Base-by-base conservation (phyloP, 1,140 invertebrate genomes). In the Atopsyche davidsoni region DNA sequence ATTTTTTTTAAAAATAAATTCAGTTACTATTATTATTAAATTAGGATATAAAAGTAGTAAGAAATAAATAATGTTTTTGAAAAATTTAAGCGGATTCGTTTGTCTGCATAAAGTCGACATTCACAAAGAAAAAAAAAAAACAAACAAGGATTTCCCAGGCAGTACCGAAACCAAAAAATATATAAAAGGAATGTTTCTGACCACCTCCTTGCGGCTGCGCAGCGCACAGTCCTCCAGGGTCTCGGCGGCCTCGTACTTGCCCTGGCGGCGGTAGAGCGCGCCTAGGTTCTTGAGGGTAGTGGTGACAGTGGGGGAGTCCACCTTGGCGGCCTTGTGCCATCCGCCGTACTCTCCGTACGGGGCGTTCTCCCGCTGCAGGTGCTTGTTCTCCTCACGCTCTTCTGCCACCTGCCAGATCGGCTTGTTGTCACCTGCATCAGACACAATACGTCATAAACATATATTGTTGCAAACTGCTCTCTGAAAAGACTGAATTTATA, bases 381-480 rank as follows among this genome's bases (percentile, higher is more conserved):
- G 87, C 70, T 95, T 95, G 66, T 92, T 92, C 63, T 95, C 91
- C 70, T 96, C 95, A 17, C 95, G 77, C 64, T 98, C 96, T 70
- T 99, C 96, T 2, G 96, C 96, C 57, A 98, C 92, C 80, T 98
- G 94, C 96, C 96, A 99, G 65, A 99, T 98, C 4, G 96, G 93
- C 75, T 98, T 98, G 75, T 98, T 99, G 65, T 97, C 92, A 51
- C 85, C 87, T 88, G 70, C 36, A n/a, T n/a, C n/a, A n/a, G n/a
- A n/a, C n/a, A n/a, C n/a, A n/a, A n/a, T n/a, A n/a, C n/a, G n/a
- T n/a, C n/a, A n/a, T n/a, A n/a, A n/a, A n/a, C n/a, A n/a, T n/a
- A n/a, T n/a, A n/a, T n/a, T n/a, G n/a, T n/a, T n/a, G n/a, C n/a
- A n/a, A n/a, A n/a, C n/a, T n/a, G n/a, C n/a, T n/a, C n/a, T n/a